phyloP scores from a whole-genome alignment of 2,797 vertebrate genomes.

The Notamacropus eugenii region DNA sequence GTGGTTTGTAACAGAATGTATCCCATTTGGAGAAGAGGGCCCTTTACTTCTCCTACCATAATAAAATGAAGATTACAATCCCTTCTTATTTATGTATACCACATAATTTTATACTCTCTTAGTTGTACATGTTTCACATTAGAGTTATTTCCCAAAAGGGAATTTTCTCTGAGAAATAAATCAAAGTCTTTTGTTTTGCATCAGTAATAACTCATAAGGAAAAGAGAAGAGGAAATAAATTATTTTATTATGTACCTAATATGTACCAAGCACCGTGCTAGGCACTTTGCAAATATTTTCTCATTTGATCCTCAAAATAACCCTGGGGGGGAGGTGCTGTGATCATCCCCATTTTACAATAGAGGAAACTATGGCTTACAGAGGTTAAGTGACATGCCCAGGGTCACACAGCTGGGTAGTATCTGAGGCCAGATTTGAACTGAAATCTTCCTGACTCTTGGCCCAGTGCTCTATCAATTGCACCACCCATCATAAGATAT shows the following conservation, averaged over 20 bases:
- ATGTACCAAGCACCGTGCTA: neutral
- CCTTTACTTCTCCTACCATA: neutral
- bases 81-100: slow-evolving; percentile 6
- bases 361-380: neutral
- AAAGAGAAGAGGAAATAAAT: neutral
- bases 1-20: slow-evolving; percentile 19
- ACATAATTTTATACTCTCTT: slow-evolving; percentile 15
- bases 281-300: neutral
- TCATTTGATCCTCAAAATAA: neutral
- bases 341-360: neutral
- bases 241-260: neutral
- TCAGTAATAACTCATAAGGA: neutral
- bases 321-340: neutral
- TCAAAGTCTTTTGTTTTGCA: neutral
- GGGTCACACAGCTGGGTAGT: neutral
- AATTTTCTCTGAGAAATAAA: neutral
- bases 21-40: neutral
- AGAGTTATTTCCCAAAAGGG: slow-evolving; percentile 10
- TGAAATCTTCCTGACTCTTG: neutral
- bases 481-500: neutral
- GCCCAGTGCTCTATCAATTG: neutral
- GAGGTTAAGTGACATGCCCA: neutral
- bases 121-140: slow-evolving; percentile 4
- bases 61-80: slow-evolving; percentile 7
- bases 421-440: neutral